These are phyloP conservation scores for Temnopleurus reevesii DNA, from an alignment of 53 echinoderm and acorn worm genomes.

Conservation along the genomic window DNA sequence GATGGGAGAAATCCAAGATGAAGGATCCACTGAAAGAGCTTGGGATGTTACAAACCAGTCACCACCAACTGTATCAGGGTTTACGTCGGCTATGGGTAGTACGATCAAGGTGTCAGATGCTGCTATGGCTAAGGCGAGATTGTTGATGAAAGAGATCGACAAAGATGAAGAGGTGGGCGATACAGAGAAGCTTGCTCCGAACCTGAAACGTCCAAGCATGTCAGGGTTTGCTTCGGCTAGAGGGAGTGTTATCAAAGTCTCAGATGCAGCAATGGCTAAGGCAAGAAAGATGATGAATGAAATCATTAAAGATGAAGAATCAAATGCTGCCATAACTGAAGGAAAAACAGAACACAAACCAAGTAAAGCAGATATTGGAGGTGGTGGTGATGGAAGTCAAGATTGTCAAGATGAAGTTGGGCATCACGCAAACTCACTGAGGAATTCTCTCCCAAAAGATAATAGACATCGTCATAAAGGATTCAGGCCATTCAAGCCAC, in stretches of 20 bases:
- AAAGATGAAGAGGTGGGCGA: background rate
- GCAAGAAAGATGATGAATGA: slow-evolving; percentile 61
- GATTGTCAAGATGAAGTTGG: background rate
- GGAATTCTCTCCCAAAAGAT: background rate
- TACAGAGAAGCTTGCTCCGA: background rate
- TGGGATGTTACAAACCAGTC: background rate
- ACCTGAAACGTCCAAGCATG: background rate
- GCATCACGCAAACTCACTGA: background rate
- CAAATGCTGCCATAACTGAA: background rate
- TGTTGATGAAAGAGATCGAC: slow-evolving; percentile 39
- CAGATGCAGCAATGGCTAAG: slow-evolving; percentile 61
- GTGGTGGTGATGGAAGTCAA: background rate
- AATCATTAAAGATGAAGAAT: background rate
- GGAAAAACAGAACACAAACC: background rate
- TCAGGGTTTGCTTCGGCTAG: slow-evolving; percentile 58
- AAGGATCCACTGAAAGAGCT: background rate
- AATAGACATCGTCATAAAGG: slow-evolving; percentile 74
- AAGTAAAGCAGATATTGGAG: background rate
- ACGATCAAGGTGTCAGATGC: slow-evolving; percentile 63
- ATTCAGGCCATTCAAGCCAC: slow-evolving; percentile 90
- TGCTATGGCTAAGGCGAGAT: slow-evolving; percentile 64
- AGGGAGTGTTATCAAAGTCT: slow-evolving; percentile 67
- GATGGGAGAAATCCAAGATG: slow-evolving; percentile 22
- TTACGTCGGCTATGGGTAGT: slow-evolving; percentile 64
- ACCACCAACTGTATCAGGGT: slow-evolving; percentile 22